Base-by-base conservation (phyloP, 2,113 vertebrate species). In the Coptodon bakossiorum region DNA sequence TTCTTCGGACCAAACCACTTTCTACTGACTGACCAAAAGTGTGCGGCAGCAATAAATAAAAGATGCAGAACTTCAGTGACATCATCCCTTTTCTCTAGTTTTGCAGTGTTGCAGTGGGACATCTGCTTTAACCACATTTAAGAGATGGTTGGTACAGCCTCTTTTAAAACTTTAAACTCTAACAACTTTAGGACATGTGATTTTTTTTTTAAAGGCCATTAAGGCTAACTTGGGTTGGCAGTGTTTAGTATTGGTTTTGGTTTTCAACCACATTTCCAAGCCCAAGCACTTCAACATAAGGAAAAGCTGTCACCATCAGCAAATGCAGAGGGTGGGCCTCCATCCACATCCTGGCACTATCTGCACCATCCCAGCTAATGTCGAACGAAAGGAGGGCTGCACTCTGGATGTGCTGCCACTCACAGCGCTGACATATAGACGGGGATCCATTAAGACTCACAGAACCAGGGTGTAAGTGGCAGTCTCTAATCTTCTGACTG, bases 91-190 rank as follows among this genome's bases (percentile, higher is more conserved):
- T 31, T 52, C 73, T 50, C 16, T 19, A 9, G 27, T 52, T 78
- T 52, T 52, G 73, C 45, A 78, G 45, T 78, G 73, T 78, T 78
- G 73, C 73, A 52, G 27, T 78, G 73, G 45, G 73, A 78, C 45
- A 13, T 31, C 73, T 52, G 3, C 17, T 52, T 50, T 3, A 78
- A 78, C 6, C 73, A 52, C 73, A 78, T 78, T n/a, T 9, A 52
- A 52, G 45, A 31, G 73, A 52, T 52, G 17, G 73, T 52, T 50
- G 45, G 73, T 52, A 13, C 0, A 78, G 10, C 27, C 5, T 78
- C 17, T 78, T 76, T 52, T 78, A 52, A 52, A 78, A 3, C 45
- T 52, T 78, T 52, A 34, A 78, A 78, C 10, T 31, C 27, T 10
- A 78, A 52, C 45, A 52, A 78, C 73, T 52, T 78, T 78, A 3